A percentile compares a stretch with the other conserved stretches of the same genome.
Evolutionary conservation across 2,797 vertebrate genomes (phyloP).

Genomic region (Myiotriccus ornatus): DNA sequence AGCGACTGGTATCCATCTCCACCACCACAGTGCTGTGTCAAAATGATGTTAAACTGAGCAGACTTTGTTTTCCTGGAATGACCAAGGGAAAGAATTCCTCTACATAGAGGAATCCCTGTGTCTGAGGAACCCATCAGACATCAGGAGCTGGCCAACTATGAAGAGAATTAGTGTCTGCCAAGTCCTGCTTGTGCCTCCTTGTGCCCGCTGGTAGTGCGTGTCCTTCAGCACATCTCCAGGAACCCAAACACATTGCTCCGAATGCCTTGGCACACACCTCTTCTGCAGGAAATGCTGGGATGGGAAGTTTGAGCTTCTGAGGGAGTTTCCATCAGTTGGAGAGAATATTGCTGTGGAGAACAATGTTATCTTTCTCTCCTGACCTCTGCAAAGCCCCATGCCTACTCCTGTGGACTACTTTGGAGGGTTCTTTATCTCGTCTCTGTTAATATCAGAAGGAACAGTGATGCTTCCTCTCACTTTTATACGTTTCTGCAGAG

Average conservation of each 20-base stretch:
- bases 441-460: not conserved
- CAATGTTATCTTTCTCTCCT: not conserved
- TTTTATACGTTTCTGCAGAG: not conserved
- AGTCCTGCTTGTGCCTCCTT: not conserved
- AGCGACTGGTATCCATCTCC: not conserved
- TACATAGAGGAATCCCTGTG: not conserved
- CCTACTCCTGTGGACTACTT: not conserved
- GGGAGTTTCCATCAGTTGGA: not conserved
- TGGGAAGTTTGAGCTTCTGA: not conserved
- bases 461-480: not conserved
- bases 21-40: not conserved
- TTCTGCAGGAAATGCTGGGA: not conserved
- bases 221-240: not conserved
- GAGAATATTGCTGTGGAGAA: not conserved
- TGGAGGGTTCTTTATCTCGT: not conserved
- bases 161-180: not conserved
- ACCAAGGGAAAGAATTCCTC: not conserved
- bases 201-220: not conserved
- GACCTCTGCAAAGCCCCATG: not conserved
- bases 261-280: not conserved
- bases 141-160: not conserved
- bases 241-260: rapidly evolving
- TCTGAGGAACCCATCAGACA: not conserved
- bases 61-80: not conserved
- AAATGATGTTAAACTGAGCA: not conserved